phyloP scores from a whole-genome alignment of 2,113 vertebrate genomes.

The Podarcis raffonei region DNA sequence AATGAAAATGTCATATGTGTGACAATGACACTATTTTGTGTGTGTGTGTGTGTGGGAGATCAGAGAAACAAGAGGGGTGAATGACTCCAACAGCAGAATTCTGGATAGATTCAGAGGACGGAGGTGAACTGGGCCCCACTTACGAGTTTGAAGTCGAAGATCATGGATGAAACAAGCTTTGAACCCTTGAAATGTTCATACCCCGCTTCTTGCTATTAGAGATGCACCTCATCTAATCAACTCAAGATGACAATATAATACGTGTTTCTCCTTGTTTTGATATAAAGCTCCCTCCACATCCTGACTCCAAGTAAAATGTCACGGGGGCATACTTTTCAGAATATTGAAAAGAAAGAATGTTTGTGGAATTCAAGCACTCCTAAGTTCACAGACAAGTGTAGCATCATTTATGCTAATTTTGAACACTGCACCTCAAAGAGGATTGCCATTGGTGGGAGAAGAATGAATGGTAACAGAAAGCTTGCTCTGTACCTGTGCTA shows the following conservation, averaged over 20 bases:
- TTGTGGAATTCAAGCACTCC: not conserved
- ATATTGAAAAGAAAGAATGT: not conserved
- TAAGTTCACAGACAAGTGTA: not conserved
- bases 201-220: no score
- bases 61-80: no score
- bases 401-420: not conserved
- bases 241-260: not conserved
- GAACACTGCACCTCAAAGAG: conserved; percentile 16
- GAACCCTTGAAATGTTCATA: not conserved
- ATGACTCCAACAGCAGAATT: no score
- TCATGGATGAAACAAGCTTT: not conserved
- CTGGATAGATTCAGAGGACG: not conserved
- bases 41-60: no score
- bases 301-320: not conserved
- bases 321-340: not conserved
- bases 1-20: conserved; percentile 29
- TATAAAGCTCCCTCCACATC: not conserved
- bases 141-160: not conserved
- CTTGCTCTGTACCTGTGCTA: not conserved
- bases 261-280: not conserved
- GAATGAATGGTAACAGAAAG: conserved; percentile 19
- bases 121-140: not conserved
- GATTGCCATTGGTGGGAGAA: not conserved
- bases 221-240: not conserved
- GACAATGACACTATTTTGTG: conserved; percentile 1